phyloP scores from a whole-genome alignment of 2,888 invertebrate genomes.

The Zeuzera pyrina region DNA sequence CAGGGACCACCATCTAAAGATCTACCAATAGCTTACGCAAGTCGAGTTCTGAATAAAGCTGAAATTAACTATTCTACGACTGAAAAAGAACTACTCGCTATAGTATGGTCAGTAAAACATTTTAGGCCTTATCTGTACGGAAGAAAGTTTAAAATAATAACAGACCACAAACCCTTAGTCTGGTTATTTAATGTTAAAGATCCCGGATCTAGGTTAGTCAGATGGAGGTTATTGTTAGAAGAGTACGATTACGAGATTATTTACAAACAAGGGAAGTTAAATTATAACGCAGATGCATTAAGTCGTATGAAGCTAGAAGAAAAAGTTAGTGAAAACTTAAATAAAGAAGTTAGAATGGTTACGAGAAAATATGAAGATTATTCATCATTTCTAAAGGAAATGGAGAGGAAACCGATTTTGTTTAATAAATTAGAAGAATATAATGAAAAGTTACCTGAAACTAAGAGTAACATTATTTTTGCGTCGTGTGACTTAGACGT shows the following conservation, averaged over 20 bases:
- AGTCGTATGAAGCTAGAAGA: background rate
- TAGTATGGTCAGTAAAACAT: slow-evolving; percentile 1
- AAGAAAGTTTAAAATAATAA: background rate
- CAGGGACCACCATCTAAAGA: background rate
- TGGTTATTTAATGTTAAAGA: slow-evolving; percentile 1
- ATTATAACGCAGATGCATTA: slow-evolving; percentile 1
- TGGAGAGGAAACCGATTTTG: slow-evolving; percentile 1
- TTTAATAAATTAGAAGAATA: slow-evolving; percentile 1
- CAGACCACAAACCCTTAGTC: background rate
- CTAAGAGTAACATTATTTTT: slow-evolving; percentile 6
- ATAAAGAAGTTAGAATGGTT: background rate
- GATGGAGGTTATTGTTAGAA: slow-evolving; percentile 6
- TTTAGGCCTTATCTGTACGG: too few species aligned
- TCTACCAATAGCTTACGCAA: background rate
- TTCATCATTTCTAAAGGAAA: slow-evolving; percentile 4
- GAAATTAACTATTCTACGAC: background rate
- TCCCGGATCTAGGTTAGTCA: slow-evolving; percentile 2
- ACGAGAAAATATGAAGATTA: background rate
- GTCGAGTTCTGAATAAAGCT: background rate
- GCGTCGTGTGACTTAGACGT: background rate
- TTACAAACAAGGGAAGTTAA: slow-evolving; percentile 5
- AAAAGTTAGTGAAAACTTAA: background rate
- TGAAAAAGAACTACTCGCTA: background rate
- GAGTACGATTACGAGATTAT: slow-evolving; percentile 8
- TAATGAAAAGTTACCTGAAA: slow-evolving; percentile 1